Conservation (phyloP, 2,797 vertebrate species). For the Melanotaenia pygmaea region DNA sequence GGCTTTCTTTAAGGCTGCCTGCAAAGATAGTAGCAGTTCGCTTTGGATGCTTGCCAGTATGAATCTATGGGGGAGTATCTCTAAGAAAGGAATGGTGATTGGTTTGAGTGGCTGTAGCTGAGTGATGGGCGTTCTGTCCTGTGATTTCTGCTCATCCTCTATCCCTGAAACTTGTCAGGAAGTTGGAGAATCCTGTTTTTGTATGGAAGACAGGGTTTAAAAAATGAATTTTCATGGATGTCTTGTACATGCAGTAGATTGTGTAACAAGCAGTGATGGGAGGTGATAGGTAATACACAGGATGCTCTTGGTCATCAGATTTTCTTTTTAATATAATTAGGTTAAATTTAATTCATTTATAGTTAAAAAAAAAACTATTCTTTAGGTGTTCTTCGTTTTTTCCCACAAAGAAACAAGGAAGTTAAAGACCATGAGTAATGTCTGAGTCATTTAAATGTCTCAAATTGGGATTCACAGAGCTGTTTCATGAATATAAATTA, state of each 20-base stretch:
- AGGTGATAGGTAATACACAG: slow-evolving; percentile 59
- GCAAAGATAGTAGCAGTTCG: slow-evolving; percentile 73
- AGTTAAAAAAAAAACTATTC: background rate
- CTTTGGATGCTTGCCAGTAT: slow-evolving; percentile 74
- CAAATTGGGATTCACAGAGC: slow-evolving; percentile 46
- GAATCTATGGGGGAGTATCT: slow-evolving; percentile 73
- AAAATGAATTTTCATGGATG: slow-evolving; percentile 60
- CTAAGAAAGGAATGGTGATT: slow-evolving; percentile 68
- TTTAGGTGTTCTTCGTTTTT: background rate
- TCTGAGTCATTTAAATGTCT: slow-evolving; percentile 51
- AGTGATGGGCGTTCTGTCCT: slow-evolving; percentile 49
- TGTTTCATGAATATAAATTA: slow-evolving; percentile 63
- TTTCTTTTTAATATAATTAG: background rate
- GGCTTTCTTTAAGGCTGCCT: slow-evolving; percentile 74
- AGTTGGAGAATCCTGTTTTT: slow-evolving; percentile 32
- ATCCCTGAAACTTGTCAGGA: slow-evolving; percentile 55
- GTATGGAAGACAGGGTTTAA: slow-evolving; percentile 50
- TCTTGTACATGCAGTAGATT: slow-evolving; percentile 70
- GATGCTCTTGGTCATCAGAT: slow-evolving; percentile 52
- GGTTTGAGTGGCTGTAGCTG: slow-evolving; percentile 73
- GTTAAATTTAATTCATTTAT: background rate
- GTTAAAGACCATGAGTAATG: slow-evolving; percentile 41
- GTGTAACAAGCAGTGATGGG: slow-evolving; percentile 70
- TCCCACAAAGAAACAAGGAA: slow-evolving; percentile 25
- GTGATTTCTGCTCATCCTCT: slow-evolving; percentile 67